phyloP scores from a whole-genome alignment of 2,113 vertebrate genomes.

The Tragelaphus scriptus region DNA sequence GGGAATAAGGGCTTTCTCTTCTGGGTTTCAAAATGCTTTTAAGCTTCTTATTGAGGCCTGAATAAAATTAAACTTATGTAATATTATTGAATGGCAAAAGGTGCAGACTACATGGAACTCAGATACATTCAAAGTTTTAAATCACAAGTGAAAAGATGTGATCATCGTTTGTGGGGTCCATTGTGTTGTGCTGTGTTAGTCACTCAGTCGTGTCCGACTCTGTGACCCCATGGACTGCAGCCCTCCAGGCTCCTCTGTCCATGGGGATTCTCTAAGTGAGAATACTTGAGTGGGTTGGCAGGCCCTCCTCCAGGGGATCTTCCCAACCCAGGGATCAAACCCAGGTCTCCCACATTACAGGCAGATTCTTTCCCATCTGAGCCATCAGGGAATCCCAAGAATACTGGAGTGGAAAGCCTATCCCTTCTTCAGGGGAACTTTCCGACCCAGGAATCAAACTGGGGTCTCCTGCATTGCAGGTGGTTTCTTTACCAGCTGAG shows the following conservation, averaged over 20 bases:
- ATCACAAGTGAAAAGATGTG: not conserved
- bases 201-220: not conserved
- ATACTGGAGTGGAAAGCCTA: not conserved
- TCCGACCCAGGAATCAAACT: not conserved
- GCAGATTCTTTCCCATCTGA: not conserved
- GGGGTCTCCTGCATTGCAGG: not conserved
- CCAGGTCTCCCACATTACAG: not conserved
- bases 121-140: constrained; percentile 11
- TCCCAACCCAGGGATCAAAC: not conserved
- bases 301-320: not conserved
- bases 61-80: constrained; percentile 9
- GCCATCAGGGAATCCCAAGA: not conserved
- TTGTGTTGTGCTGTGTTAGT: not conserved
- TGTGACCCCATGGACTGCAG: not conserved
- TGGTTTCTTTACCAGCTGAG: not conserved
- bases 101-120: not conserved
- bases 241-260: not conserved
- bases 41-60: not conserved
- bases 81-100: not conserved
- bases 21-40: constrained; percentile 12
- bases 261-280: not conserved
- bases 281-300: not conserved
- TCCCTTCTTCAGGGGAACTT: not conserved
- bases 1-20: not conserved
- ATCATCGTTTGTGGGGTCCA: not conserved